Evolutionary conservation across 2,888 invertebrate species (phyloP).

Genomic region (Eupithecia vulgata): DNA sequence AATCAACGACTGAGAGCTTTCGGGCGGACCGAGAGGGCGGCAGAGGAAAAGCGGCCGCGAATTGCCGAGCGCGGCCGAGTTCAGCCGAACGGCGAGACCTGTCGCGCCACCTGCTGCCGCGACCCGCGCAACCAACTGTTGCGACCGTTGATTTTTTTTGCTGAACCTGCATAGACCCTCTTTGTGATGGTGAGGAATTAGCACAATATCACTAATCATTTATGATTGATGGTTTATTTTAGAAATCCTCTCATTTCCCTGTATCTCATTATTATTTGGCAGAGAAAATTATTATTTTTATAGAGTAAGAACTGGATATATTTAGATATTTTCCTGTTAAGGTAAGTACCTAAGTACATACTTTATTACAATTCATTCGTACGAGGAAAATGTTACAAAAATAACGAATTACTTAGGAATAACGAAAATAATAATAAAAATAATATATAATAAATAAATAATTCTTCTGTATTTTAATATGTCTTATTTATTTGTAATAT

Average conservation of each 20-base stretch:
- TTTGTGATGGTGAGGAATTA: constrained; percentile 60
- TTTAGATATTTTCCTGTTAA: not conserved
- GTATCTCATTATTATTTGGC: not conserved
- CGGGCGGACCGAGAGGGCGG: constrained; percentile 81
- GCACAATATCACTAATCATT: constrained; percentile 52
- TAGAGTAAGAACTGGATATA: not conserved
- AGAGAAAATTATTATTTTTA: not conserved
- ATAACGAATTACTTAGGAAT: not conserved
- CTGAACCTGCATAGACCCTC: constrained; percentile 56
- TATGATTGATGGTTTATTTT: constrained; percentile 24
- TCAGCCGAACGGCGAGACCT: constrained; percentile 67
- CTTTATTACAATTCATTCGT: not conserved
- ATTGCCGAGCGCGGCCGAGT: constrained; percentile 55
- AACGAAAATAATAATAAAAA: not conserved
- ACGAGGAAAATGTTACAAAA: not conserved
- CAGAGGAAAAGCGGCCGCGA: constrained; percentile 67
- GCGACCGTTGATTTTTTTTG: constrained; percentile 82
- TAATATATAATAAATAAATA: too few species aligned
- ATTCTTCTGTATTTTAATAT: too few species aligned
- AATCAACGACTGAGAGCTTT: constrained; percentile 80
- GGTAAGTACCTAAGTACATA: not conserved
- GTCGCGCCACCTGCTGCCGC: constrained; percentile 78
- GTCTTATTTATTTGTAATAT: too few species aligned
- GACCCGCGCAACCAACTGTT: constrained; percentile 75
- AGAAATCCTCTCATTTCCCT: not conserved